A percentile compares a stretch with the other conserved stretches of the same genome.
These are phyloP conservation scores for Leptopilina drosophilae DNA, from an alignment of 2,888 invertebrate species.

Conservation along the genomic window DNA sequence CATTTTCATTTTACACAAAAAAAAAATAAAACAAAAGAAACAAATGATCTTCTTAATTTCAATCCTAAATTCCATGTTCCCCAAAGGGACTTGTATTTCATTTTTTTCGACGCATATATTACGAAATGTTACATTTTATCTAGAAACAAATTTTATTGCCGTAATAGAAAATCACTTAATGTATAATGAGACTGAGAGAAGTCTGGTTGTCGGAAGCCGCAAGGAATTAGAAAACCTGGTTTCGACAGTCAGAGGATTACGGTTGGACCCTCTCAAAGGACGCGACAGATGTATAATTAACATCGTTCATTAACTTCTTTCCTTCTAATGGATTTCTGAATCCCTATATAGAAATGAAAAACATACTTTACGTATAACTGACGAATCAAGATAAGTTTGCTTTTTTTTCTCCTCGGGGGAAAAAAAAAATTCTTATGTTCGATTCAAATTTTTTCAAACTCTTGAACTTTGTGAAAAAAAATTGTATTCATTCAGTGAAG, in stretches of 20 bases:
- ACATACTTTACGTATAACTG: too few species aligned
- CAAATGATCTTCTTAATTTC: not conserved
- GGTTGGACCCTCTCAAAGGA: slow-evolving; percentile 51
- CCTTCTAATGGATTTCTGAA: slow-evolving; percentile 32
- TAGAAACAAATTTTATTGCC: not conserved
- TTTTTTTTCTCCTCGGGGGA: too few species aligned
- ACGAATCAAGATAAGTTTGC: too few species aligned
- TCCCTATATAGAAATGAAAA: not conserved
- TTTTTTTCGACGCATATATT: not conserved
- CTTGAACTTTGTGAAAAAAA: too few species aligned
- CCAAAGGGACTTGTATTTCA: not conserved
- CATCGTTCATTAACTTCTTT: slow-evolving; percentile 35
- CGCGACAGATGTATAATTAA: slow-evolving; percentile 37
- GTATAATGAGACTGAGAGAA: slow-evolving; percentile 4
- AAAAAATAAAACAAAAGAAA: not conserved
- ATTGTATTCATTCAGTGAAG: too few species aligned
- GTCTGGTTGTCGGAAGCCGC: slow-evolving; percentile 21
- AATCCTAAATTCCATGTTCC: not conserved
- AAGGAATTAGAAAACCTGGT: slow-evolving; percentile 56
- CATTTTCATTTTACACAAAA: not conserved
- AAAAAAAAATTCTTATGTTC: too few species aligned
- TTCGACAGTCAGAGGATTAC: slow-evolving; percentile 65
- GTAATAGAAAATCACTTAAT: slow-evolving; percentile 21
- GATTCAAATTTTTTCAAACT: too few species aligned
- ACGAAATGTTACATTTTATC: too few species aligned